Evolutionary conservation across 2,888 invertebrate species (phyloP), one percentile per base, ranked within the genome.

Genomic region (Campopleginae sp.): DNA sequence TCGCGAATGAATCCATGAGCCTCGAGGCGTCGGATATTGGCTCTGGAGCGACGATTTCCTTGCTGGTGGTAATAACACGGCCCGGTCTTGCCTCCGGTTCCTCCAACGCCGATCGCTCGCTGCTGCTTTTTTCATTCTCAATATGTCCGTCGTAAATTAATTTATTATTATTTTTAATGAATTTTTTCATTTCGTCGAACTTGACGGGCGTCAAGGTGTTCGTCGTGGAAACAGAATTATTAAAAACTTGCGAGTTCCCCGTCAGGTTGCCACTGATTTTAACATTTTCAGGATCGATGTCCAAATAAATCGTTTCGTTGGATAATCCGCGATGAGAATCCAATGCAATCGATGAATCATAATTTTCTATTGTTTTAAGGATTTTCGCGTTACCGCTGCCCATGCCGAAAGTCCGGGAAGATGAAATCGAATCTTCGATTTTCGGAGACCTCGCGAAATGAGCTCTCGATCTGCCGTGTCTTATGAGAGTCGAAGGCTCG

Each of bases 401-500:
- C 8, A 63, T 8, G 44, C 42, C 77, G 42, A 33, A 58, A 66
- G 46, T 66, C 42, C 48, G 46, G 12, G 48, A 5, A 12, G 72
- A 12, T 8, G 66, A 65, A 8, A 63, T 79, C 51, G 68, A 38
- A 27, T 81, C 84, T 0, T 82, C 84, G 58, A 76, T 48, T 65
- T 82, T 87, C 17, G 76, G 51, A 19, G 90, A 88, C 33, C 92
- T 87, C 0, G 82, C 85, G 14, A 94, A 91, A 82, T 94, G 93
- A 58, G 88, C 91, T 8, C 94, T 90, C 0, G 95, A 95, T 70
- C 94, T 92, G 27, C 94, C 92, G 88, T 95, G 95, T 54, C 95
- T 93, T 85, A 95, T 95, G 86, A 90, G 89, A 10, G 90, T 85
- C 33, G 84, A 71, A 17, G 90, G 89, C 65, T 88, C n/a, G n/a